Conservation (phyloP, 2,797 vertebrate genomes). For the Peromyscus eremicus region DNA sequence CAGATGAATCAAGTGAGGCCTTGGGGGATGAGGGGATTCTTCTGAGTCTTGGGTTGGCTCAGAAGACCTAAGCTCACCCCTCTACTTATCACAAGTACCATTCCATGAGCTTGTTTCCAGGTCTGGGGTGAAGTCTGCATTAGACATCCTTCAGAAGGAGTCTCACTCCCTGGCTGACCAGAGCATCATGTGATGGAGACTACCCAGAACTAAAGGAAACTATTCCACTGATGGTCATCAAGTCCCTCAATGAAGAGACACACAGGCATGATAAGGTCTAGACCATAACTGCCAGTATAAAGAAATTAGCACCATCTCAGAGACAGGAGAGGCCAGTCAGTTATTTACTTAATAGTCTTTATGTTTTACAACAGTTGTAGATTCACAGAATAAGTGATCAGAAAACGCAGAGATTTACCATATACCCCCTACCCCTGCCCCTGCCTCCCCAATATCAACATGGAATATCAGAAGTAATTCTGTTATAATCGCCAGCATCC, state of each 20-base stretch:
- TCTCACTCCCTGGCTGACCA: neutral
- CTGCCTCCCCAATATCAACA: neutral
- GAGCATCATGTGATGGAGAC: too few relatives aligned
- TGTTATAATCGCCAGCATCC: neutral
- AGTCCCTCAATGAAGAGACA: neutral
- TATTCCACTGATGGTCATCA: rapidly evolving
- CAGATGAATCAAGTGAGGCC: neutral
- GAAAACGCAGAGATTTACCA: neutral
- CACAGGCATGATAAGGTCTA: neutral
- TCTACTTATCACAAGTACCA: neutral
- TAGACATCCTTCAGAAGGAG: neutral
- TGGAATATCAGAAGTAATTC: neutral
- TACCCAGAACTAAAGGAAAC: neutral
- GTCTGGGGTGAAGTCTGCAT: too few relatives aligned
- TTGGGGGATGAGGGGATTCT: neutral
- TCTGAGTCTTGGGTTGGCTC: neutral
- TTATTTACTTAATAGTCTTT: neutral
- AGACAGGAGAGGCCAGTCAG: neutral
- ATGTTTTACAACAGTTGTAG: neutral
- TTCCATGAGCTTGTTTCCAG: neutral
- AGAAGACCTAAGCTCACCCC: neutral
- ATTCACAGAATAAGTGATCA: neutral
- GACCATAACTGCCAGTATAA: too few relatives aligned
- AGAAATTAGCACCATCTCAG: neutral
- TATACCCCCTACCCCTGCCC: rapidly evolving